Evolutionary conservation across 2,888 invertebrate species (phyloP), one percentile per base, ranked within the genome.

Genomic region (Portevinia maculata): DNA sequence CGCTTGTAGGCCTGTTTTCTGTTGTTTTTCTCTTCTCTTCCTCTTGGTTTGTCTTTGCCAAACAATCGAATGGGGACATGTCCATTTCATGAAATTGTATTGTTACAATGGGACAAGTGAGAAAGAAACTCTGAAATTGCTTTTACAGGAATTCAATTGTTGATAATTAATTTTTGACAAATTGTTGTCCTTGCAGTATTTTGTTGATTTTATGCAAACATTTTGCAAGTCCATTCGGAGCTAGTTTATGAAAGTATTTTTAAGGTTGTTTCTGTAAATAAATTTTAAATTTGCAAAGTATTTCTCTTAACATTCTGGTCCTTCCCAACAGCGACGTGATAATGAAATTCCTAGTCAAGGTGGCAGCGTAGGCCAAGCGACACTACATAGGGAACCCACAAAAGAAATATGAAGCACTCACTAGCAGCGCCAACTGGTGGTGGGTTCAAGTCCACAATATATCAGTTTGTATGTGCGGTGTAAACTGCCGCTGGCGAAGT

Each of bases 291-390:
- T n/a, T n/a, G n/a, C n/a, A 53, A 62, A 62, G 32, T 60, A 64
- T 62, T 48, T 9, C 34, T 39, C 65, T 50, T 53, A 39, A 69
- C 53, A 44, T 64, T 70, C 52, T 44, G 50, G 41, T 52, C n/a
- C 19, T 28, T 39, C 50, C 57, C 8, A 39, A 39, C n/a, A 44
- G 34, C 69, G 28, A 64, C 55, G 75, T 71, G 81, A 76, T 81
- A 76, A 76, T 81, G 81, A 81, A 81, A 81, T 81, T 81, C 70
- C 53, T 71, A 19, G 39, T 60, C 81, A 81, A 81, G 81, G 81
- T 76, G 76, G 81, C 44, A 76, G 48, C 39, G 64, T 50, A 76
- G 59, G 70, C 81, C 64, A 24, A 59, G 52, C 44, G 11, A 17
- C 41, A 30, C 6, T 19, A 50, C n/a, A 17, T 21, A 57, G n/a